phyloP scores from a whole-genome alignment of 2,888 invertebrate species.

The Carpatolechia fugitivella region DNA sequence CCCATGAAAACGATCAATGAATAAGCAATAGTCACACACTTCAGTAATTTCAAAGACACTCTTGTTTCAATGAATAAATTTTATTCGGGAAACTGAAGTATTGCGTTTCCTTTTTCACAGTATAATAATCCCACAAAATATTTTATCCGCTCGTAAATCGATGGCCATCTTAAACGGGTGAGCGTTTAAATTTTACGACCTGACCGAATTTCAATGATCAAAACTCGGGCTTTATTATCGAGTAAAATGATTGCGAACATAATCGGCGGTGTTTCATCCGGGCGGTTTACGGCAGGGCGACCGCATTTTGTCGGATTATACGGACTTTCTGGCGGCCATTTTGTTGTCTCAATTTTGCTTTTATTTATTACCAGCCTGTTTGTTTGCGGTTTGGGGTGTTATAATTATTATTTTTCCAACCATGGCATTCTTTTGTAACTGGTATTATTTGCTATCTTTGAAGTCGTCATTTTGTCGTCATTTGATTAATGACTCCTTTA shows the following conservation, averaged over 20 bases:
- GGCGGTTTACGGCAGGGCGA: not conserved
- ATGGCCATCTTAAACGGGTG: conserved; percentile 7
- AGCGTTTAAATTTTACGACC: conserved; percentile 12
- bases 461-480: too few species aligned
- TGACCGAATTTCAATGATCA: conserved; percentile 17
- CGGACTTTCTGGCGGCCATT: not conserved
- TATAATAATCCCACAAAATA: not conserved
- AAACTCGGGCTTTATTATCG: conserved; percentile 12
- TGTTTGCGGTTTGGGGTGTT: conserved; percentile 14
- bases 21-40: too few species aligned
- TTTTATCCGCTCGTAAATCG: conserved; percentile 4
- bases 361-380: conserved; percentile 17
- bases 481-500: too few species aligned
- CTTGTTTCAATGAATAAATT: too few species aligned
- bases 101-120: not conserved
- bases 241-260: conserved; percentile 16
- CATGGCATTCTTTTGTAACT: too few species aligned
- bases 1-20: too few species aligned
- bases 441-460: too few species aligned
- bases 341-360: conserved; percentile 4
- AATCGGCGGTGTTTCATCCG: conserved; percentile 12
- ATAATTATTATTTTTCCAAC: too few species aligned
- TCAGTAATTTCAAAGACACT: too few species aligned
- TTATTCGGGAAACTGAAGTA: too few species aligned
- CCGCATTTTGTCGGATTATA: not conserved